A percentile compares a stretch with the other conserved stretches of the same genome.
phyloP scores from a whole-genome alignment of 2,113 vertebrate species.

The Nyctereutes procyonoides region DNA sequence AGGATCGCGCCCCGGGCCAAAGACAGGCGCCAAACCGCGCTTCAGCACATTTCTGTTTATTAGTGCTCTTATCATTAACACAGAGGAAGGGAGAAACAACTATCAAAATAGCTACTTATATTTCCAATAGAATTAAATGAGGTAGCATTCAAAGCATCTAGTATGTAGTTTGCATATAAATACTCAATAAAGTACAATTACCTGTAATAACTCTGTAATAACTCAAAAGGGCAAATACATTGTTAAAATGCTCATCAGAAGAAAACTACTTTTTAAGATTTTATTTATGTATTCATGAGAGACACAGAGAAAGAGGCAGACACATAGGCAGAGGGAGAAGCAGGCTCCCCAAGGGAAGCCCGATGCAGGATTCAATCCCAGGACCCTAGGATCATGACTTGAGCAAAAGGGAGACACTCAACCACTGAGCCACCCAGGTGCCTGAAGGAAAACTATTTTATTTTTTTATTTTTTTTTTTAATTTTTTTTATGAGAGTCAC shows the following conservation, averaged over 20 bases:
- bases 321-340: too few species aligned
- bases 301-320: too few species aligned
- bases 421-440: too few species aligned
- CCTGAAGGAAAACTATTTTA: background rate
- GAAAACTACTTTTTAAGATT: background rate
- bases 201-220: background rate
- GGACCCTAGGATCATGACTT: too few species aligned
- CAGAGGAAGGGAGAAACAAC: background rate
- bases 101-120: background rate
- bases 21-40: too few species aligned
- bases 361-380: too few species aligned
- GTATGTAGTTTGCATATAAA: background rate
- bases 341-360: too few species aligned
- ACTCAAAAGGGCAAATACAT: background rate
- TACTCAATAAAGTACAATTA: background rate
- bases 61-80: background rate
- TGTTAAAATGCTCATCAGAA: background rate
- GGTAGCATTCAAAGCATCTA: background rate
- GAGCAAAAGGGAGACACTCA: too few species aligned
- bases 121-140: background rate
- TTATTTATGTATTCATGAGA: too few species aligned
- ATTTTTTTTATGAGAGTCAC: too few species aligned
- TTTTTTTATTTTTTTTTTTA: too few species aligned
- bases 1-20: too few species aligned
- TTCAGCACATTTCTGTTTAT: background rate